Conservation (phyloP, 2,113 vertebrate genomes). For the Halcyon senegalensis region DNA sequence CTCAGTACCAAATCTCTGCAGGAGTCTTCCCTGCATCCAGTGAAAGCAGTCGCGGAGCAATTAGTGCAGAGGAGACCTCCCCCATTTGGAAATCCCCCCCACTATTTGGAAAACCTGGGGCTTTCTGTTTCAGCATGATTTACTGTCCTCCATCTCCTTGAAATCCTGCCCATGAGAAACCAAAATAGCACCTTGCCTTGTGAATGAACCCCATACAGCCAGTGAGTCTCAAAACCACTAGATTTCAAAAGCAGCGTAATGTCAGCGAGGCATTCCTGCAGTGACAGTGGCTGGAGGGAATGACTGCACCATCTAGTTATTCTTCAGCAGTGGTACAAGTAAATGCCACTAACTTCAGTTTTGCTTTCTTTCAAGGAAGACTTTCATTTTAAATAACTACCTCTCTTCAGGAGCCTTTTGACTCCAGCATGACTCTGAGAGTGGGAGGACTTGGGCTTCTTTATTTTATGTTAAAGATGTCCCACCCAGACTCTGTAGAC, state of each 20-base stretch:
- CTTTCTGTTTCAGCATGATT: neutral
- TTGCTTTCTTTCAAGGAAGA: conserved; percentile 24
- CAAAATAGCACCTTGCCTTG: conserved; percentile 54
- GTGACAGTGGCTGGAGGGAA: conserved; percentile 42
- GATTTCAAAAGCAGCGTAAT: neutral
- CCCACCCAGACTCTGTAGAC: neutral
- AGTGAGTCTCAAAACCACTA: neutral
- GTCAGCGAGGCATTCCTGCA: conserved; percentile 31
- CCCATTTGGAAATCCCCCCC: neutral
- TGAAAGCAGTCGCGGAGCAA: neutral
- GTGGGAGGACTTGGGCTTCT: neutral
- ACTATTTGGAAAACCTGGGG: neutral
- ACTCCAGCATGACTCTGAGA: neutral
- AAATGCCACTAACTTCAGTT: conserved; percentile 48
- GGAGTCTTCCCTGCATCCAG: neutral
- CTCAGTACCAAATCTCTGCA: neutral
- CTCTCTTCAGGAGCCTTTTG: neutral
- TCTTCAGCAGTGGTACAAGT: conserved; percentile 15
- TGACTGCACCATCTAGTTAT: neutral
- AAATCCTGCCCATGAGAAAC: neutral
- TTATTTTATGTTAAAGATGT: neutral
- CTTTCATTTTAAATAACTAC: neutral
- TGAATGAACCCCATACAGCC: neutral
- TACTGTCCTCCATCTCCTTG: neutral
- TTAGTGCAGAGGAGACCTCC: neutral